phyloP scores from a whole-genome alignment of 2,797 vertebrate genomes.

The Esox masquinongy region DNA sequence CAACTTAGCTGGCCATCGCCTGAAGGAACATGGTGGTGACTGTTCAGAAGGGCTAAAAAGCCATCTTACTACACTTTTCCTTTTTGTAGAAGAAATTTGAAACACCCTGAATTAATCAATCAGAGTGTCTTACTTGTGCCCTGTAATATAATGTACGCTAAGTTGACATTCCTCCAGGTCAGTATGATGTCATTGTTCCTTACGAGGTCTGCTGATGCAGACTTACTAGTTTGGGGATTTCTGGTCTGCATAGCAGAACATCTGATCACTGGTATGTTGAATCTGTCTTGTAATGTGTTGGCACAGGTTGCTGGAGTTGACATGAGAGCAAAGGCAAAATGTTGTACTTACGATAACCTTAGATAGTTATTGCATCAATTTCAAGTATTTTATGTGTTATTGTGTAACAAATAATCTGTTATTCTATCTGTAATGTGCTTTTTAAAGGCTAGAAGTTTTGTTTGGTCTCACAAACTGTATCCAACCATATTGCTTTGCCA shows the following conservation, averaged over 20 bases:
- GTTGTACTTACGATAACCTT: slow-evolving; percentile 11
- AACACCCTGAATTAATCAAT: slow-evolving; percentile 45
- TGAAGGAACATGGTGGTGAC: not conserved
- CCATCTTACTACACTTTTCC: not conserved
- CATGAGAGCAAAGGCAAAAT: slow-evolving; percentile 34
- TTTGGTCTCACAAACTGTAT: slow-evolving; percentile 24
- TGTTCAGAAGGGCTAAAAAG: not conserved
- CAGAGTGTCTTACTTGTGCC: slow-evolving; percentile 49
- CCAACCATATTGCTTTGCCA: slow-evolving; percentile 81
- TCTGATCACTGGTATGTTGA: slow-evolving; percentile 65
- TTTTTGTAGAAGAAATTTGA: slow-evolving; percentile 30
- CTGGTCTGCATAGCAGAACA: slow-evolving; percentile 69
- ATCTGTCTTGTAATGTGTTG: slow-evolving; percentile 60
- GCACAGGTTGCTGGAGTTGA: slow-evolving; percentile 51
- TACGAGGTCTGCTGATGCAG: slow-evolving; percentile 71
- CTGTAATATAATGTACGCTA: slow-evolving; percentile 64
- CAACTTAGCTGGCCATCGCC: slow-evolving; percentile 15
- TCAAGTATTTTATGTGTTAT: not conserved
- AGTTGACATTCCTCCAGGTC: slow-evolving; percentile 77
- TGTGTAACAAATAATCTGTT: not conserved
- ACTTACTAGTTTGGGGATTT: slow-evolving; percentile 69
- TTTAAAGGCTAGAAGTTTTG: not conserved
- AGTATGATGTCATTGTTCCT: slow-evolving; percentile 74
- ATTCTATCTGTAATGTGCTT: not conserved
- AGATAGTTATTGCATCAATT: not conserved